Percentiles rank a stretch among this genome's conserved stretches.
These are phyloP conservation scores for Erythrocercus mccallii DNA, from an alignment of 2,113 vertebrate genomes.

Conservation along the genomic window DNA sequence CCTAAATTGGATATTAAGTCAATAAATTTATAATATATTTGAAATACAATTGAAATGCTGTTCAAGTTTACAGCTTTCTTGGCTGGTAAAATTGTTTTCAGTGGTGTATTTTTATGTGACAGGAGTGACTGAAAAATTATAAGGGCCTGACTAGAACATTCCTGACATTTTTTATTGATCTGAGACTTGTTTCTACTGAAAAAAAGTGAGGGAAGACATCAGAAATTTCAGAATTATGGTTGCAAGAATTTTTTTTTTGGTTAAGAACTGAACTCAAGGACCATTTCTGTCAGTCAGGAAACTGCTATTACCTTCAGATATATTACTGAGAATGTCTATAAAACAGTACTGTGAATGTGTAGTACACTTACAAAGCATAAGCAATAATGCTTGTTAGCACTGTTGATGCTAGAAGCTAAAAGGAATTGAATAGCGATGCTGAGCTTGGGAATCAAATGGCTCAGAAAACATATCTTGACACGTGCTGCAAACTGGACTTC, in stretches of 20 bases:
- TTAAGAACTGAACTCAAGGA: neutral
- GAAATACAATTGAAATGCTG: neutral
- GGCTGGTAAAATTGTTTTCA: neutral
- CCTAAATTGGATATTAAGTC: neutral
- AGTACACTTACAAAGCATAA: neutral
- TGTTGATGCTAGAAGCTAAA: neutral
- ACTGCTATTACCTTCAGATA: neutral
- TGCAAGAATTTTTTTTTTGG: neutral
- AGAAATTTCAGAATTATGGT: neutral
- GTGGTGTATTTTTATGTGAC: neutral
- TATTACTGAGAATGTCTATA: neutral
- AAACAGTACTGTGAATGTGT: neutral
- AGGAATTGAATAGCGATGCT: neutral
- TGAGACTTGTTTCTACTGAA: neutral
- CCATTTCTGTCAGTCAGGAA: neutral
- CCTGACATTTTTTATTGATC: neutral
- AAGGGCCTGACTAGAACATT: neutral
- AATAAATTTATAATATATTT: neutral
- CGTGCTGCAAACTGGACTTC: neutral
- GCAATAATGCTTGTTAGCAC: neutral
- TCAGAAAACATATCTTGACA: neutral
- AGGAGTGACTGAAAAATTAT: neutral
- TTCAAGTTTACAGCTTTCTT: neutral
- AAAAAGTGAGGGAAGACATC: neutral
- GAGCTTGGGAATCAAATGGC: neutral